Conservation (phyloP, 1,140 invertebrate genomes). For the Euborellia annulipes region DNA sequence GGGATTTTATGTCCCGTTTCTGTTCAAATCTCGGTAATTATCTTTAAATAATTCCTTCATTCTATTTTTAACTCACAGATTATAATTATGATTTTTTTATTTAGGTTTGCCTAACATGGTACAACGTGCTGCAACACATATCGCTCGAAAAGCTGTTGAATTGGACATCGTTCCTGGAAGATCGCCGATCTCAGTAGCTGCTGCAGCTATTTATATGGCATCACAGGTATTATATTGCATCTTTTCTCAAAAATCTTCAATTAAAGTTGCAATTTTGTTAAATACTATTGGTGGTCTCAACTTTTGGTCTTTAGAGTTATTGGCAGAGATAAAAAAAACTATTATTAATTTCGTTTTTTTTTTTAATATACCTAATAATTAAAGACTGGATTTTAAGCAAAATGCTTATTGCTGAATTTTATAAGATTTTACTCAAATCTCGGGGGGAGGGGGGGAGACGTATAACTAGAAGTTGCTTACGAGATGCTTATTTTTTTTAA, state of each 20-base stretch:
- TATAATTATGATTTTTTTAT: slow-evolving; percentile 8
- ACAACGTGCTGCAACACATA: slow-evolving; percentile 89
- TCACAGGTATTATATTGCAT: slow-evolving; percentile 51
- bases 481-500: no score
- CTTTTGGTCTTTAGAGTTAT: neutral
- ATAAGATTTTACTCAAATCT: no score
- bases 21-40: slow-evolving; percentile 57
- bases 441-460: no score
- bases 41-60: neutral
- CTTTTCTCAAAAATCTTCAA: no score
- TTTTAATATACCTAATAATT: no score
- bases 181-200: slow-evolving; percentile 96
- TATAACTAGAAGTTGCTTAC: no score
- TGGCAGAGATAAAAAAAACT: neutral
- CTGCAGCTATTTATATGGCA: slow-evolving; percentile 99
- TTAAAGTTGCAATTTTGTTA: no score
- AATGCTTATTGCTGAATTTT: neutral
- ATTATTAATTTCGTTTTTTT: neutral
- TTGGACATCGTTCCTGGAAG: slow-evolving; percentile 96
- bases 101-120: slow-evolving; percentile 71
- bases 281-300: no score
- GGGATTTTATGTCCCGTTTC: slow-evolving; percentile 94
- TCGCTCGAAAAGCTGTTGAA: slow-evolving; percentile 91
- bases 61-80: neutral
- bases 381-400: neutral